Percentiles rank a stretch among this genome's conserved stretches.
Conservation (phyloP, 2,888 invertebrate genomes). For the Anoncus sp. region DNA sequence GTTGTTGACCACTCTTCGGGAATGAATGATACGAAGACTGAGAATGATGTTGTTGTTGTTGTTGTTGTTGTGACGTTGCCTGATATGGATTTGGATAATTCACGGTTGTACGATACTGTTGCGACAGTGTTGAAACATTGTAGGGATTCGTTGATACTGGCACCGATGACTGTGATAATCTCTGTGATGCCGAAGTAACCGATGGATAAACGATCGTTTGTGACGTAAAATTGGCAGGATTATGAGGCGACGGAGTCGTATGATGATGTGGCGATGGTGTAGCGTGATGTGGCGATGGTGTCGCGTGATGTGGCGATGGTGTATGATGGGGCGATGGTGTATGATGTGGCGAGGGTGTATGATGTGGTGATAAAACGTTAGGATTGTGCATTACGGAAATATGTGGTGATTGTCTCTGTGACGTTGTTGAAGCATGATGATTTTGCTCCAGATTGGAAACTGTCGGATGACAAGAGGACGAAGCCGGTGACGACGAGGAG, state of each 20-base stretch:
- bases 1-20: conserved; percentile 71
- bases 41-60: conserved; percentile 7
- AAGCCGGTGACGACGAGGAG: conserved; percentile 53
- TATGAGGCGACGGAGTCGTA: conserved; percentile 82
- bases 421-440: conserved; percentile 73
- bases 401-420: conserved; percentile 77
- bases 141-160: conserved; percentile 75
- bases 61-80: conserved; percentile 15
- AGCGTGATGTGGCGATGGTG: conserved; percentile 65
- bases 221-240: conserved; percentile 84
- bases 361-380: conserved; percentile 75
- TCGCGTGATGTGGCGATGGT: conserved; percentile 59
- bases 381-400: conserved; percentile 74
- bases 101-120: conserved; percentile 67
- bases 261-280: conserved; percentile 67
- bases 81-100: conserved; percentile 68
- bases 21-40: conserved; percentile 79
- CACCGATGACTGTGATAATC: conserved; percentile 81
- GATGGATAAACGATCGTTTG: conserved; percentile 82
- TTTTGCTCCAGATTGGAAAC: conserved; percentile 67
- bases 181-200: conserved; percentile 84
- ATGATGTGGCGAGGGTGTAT: conserved; percentile 74
- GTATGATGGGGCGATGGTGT: conserved; percentile 71
- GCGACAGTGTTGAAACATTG: conserved; percentile 75
- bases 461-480: conserved; percentile 62